Conservation (phyloP, 2,113 vertebrate genomes). For the Antidorcas marsupialis region DNA sequence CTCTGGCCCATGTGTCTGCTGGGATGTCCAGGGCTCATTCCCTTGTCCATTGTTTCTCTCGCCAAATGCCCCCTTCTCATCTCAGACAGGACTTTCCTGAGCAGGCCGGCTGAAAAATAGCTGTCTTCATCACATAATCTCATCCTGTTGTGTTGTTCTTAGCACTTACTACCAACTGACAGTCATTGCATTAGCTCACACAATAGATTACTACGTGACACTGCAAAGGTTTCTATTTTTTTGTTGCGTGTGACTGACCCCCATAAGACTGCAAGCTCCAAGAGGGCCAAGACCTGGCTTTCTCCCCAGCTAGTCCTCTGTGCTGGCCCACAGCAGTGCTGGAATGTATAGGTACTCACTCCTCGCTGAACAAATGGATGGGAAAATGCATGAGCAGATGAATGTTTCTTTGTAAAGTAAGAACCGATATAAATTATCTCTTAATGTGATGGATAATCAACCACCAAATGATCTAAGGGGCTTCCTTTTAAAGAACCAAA, state of each 20-base stretch:
- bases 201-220: background rate
- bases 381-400: background rate
- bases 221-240: background rate
- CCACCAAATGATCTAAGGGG: fast-evolving
- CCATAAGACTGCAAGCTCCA: background rate
- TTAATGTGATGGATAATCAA: background rate
- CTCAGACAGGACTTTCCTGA: background rate
- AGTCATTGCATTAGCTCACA: background rate
- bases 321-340: background rate
- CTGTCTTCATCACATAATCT: background rate
- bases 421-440: background rate
- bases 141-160: background rate
- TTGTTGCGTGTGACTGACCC: background rate
- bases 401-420: background rate
- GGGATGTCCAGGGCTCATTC: fast-evolving
- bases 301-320: too few species aligned
- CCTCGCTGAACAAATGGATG: background rate
- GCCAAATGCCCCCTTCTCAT: background rate
- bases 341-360: background rate
- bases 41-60: background rate
- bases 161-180: background rate
- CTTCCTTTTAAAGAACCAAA: background rate
- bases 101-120: background rate
- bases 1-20: background rate
- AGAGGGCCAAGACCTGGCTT: background rate